Evolutionary conservation across 2,113 vertebrate genomes (phyloP), one percentile per base, ranked within the genome.

Genomic region (Rhegmatorhina hoffmannsi): DNA sequence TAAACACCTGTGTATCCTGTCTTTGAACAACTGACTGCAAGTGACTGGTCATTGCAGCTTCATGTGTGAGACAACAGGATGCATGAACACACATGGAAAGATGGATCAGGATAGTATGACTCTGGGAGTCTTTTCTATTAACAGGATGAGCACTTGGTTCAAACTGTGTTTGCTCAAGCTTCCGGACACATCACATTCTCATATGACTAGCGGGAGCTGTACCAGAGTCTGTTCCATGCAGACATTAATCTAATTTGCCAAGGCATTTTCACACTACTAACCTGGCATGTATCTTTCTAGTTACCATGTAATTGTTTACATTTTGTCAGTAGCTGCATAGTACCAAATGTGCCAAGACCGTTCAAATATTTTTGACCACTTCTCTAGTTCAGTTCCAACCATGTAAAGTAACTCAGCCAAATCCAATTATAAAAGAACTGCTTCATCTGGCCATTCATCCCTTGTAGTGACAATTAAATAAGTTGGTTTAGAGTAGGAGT

Each of bases 161-260:
- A 78, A 56, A 72, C 38, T 67, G 26, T 58, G 60, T 80, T 94
- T 95, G 55, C 59, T 97, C 82, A 85, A 56, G 67, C 67, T 85
- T 77, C 63, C 0, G 0, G 53, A 80, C 68, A 77, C 49, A 83
- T 75, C 44, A 52, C 44, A 58, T 66, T 89, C 46, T 87, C 25
- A n/a, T 21, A 34, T 72, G 67, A 76, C 59, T 79, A 69, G 73
- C 1, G 4, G n/a, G 59, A 94, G 9, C 23, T 66, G n/a, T 66
- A 90, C 33, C 81, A 85, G 62, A 60, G 62, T n/a, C 33, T 63
- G 26, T 26, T n/a, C 64, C 53, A 49, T 82, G n/a, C 46, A 84
- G 52, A 34, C 53, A 47, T 87, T 83, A 92, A 63, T 82, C 52
- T 75, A 77, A 87, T 87, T 92, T 85, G 53, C 46, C 31, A 68